These are phyloP conservation scores for Drosophila ercepeae DNA, from an alignment of 1,140 invertebrate genomes.

Conservation along the genomic window DNA sequence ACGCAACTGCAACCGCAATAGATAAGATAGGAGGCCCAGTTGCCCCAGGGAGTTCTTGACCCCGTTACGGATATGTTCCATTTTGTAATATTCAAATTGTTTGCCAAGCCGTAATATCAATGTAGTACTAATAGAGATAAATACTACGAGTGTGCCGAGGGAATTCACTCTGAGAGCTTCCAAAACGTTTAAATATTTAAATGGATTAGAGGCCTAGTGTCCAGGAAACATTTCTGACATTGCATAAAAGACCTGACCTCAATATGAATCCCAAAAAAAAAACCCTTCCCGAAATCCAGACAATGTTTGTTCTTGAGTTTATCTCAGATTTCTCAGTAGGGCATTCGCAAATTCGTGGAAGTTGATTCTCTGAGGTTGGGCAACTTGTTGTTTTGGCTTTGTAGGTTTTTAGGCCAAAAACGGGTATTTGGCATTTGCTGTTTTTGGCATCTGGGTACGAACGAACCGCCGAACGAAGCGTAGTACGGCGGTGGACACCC, in stretches of 20 bases:
- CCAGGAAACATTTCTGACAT: background rate
- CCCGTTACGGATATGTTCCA: slow-evolving; percentile 11
- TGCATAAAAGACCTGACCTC: no score
- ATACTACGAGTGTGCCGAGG: background rate
- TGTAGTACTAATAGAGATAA: slow-evolving; percentile 24
- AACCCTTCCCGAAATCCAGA: background rate
- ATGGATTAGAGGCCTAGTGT: background rate
- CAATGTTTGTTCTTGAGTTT: background rate
- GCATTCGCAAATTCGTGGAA: slow-evolving; percentile 48
- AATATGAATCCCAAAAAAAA: background rate
- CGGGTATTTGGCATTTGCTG: slow-evolving; percentile 64
- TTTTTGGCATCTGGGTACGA: slow-evolving; percentile 27
- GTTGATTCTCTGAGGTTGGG: slow-evolving; percentile 21
- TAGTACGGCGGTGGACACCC: slow-evolving; percentile 6
- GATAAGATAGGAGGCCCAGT: slow-evolving; percentile 28
- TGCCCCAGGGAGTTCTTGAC: slow-evolving; percentile 34
- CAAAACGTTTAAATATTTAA: background rate
- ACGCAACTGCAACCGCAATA: slow-evolving; percentile 11
- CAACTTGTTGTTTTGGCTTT: slow-evolving; percentile 49
- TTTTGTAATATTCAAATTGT: slow-evolving; percentile 41
- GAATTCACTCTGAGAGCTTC: background rate
- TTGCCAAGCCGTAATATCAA: slow-evolving; percentile 4
- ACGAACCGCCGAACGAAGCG: background rate
- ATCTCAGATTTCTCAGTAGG: slow-evolving; percentile 20
- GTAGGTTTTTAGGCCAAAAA: slow-evolving; percentile 76